Base-by-base conservation (phyloP, 2,113 vertebrate genomes). In the Oenanthe oenanthe region DNA sequence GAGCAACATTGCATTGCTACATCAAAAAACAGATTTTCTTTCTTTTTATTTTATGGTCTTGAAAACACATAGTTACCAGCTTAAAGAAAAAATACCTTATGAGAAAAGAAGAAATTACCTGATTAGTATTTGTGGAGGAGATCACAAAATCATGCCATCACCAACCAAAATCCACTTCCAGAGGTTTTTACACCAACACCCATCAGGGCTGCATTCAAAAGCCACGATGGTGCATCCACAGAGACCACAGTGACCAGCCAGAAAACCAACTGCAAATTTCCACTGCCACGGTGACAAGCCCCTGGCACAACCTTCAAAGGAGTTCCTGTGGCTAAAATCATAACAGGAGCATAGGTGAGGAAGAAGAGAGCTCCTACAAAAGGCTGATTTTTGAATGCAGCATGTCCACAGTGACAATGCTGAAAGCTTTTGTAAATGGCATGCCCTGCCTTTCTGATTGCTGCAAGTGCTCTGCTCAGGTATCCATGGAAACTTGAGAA, bases 401-500 rank as follows among this genome's bases (percentile, higher is more conserved):
- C 85, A 42, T 31, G 61, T 88, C 68, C 85, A 87, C n/a, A 72
- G 77, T 16, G 77, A 82, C 74, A 96, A 79, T 43, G 26, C 79
- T 18, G 83, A 76, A 79, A 89, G 92, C 93, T 81, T 88, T 87
- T 76, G 76, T 79, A 95, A 94, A 79, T 8, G 73, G 72, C 71
- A 76, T 71, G 86, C 77, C 90, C 89, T 89, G 93, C 89, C 10
- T 3, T 85, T 95, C 88, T 91, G 88, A 95, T 96, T 93, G 54
- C 76, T 95, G 87, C 12, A 0, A 96, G 77, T 85, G 89, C 68
- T 96, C 89, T n/a, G n/a, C 78, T 54, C 79, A 96, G 96, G 97
- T 97, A 96, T 92, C 97, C 96, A 97, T 97, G 96, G 97, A 97
- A 97, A 97, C 97, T 92, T 92, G 80, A 86, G 93, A 89, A 85